phyloP scores from a whole-genome alignment of 1,140 invertebrate species.

The Drosophila trapezifrons region DNA sequence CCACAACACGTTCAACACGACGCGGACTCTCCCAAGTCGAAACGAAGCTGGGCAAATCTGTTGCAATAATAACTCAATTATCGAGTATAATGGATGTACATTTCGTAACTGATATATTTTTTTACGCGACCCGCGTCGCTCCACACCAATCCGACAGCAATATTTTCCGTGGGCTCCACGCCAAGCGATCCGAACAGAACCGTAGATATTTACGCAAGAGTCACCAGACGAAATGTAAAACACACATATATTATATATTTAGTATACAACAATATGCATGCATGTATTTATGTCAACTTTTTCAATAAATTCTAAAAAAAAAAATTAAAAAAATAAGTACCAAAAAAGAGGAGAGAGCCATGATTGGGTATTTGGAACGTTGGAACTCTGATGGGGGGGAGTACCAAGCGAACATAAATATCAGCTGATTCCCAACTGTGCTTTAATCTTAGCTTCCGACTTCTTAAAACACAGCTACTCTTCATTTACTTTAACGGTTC shows the following conservation, averaged over 20 bases:
- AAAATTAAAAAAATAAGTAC: constrained; percentile 31
- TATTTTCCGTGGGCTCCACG: constrained; percentile 48
- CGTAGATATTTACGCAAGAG: constrained; percentile 75
- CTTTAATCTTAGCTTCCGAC: too few relatives aligned
- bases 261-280: constrained; percentile 84
- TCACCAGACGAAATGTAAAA: constrained; percentile 64
- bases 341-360: not conserved
- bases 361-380: not conserved
- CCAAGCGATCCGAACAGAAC: constrained; percentile 49
- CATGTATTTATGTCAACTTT: constrained; percentile 84
- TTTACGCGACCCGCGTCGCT: constrained; percentile 56
- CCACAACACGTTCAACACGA: constrained; percentile 14
- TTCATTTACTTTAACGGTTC: too few relatives aligned
- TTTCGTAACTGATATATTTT: constrained; percentile 76
- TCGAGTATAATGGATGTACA: constrained; percentile 57
- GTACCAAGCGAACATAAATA: too few relatives aligned
- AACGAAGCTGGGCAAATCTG: constrained; percentile 70
- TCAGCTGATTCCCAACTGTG: too few relatives aligned
- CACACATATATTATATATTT: constrained; percentile 80
- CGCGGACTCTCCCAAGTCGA: constrained; percentile 12
- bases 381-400: too few relatives aligned
- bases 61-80: constrained; percentile 71
- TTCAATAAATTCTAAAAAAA: constrained; percentile 83
- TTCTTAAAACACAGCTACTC: too few relatives aligned
- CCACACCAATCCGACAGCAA: constrained; percentile 51